A percentile compares a stretch with the other conserved stretches of the same genome.
These are phyloP conservation scores for Pangasianodon hypophthalmus DNA, from an alignment of 2,113 vertebrate genomes.

Conservation along the genomic window DNA sequence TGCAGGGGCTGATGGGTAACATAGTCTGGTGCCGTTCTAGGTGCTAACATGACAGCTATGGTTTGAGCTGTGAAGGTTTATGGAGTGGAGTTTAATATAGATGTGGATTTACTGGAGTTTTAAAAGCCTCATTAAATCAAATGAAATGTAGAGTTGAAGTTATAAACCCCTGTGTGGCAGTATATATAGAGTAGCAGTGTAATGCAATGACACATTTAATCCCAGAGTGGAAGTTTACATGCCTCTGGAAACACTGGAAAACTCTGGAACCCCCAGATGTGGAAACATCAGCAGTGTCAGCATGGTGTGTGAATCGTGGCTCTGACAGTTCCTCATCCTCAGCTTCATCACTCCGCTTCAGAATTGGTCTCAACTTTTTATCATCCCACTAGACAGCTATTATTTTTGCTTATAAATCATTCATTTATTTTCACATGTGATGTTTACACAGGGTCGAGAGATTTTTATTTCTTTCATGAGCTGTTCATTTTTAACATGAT, in stretches of 20 bases:
- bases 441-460: no score
- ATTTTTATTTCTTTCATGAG: no score
- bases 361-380: not conserved
- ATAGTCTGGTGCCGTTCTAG: no score
- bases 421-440: no score
- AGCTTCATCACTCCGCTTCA: not conserved
- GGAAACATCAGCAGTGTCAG: not conserved
- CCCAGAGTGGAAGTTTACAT: not conserved
- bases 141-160: not conserved
- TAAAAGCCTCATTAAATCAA: not conserved
- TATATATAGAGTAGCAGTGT: not conserved
- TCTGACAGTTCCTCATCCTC: not conserved
- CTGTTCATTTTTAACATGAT: not conserved
- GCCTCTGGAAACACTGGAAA: not conserved
- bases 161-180: not conserved
- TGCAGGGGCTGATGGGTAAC: constrained; percentile 8
- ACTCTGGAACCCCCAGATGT: no score
- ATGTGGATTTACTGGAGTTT: not conserved
- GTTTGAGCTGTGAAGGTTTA: not conserved
- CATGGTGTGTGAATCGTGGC: no score
- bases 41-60: not conserved
- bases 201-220: not conserved
- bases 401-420: not conserved
- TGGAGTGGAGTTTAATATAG: not conserved
- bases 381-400: no score